These are phyloP conservation scores for Oreotragus oreotragus DNA, from an alignment of 2,113 vertebrate genomes.

Conservation along the genomic window DNA sequence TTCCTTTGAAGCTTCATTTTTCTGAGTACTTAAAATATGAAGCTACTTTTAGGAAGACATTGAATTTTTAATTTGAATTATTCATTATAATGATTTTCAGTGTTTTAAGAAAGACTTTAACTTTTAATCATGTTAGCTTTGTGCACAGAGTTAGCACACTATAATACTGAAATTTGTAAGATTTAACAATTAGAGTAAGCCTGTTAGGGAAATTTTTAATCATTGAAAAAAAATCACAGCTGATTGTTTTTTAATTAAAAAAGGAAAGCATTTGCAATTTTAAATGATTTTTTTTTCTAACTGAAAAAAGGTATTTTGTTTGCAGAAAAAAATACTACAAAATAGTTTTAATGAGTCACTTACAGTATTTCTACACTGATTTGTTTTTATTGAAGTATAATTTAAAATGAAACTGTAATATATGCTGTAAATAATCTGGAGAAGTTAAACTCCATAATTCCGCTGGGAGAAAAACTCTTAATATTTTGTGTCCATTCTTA, in stretches of 20 bases:
- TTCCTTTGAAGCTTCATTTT: conserved; percentile 10
- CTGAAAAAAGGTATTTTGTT: neutral
- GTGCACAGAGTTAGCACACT: neutral
- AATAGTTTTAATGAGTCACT: conserved; percentile 15
- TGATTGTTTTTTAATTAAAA: neutral
- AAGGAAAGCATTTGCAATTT: neutral
- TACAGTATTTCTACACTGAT: neutral
- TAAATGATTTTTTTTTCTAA: neutral
- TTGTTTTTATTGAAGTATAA: conserved; percentile 29
- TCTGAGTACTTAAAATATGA: conserved; percentile 7
- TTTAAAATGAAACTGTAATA: conserved; percentile 17
- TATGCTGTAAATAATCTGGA: neutral
- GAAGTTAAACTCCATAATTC: conserved; percentile 21
- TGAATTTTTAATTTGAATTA: neutral
- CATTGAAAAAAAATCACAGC: neutral
- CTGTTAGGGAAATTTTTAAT: neutral
- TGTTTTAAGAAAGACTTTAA: neutral
- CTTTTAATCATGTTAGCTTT: neutral
- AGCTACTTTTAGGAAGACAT: neutral
- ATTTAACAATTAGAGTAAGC: neutral
- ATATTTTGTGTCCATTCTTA: neutral
- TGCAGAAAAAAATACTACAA: conserved; percentile 8
- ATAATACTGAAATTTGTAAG: neutral
- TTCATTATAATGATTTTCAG: neutral
- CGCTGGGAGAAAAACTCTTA: conserved; percentile 5